Evolutionary conservation across 2,113 vertebrate genomes (phyloP).

Genomic region (Heloderma charlesbogerti): DNA sequence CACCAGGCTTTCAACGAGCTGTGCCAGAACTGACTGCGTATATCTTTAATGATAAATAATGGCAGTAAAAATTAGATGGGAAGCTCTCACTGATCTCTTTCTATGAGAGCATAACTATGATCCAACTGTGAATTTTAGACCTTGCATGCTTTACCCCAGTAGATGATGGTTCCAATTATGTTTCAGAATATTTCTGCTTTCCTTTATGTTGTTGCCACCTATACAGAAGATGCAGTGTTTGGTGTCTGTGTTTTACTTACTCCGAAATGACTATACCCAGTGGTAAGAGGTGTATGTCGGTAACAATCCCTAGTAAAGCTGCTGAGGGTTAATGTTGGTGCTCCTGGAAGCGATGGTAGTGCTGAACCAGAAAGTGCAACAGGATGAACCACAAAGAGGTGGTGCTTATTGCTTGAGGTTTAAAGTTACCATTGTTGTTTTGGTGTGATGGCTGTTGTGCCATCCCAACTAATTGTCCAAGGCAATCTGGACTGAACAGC

Average conservation of each 20-base stretch:
- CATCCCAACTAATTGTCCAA: not conserved
- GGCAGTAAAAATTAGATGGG: fast-evolving
- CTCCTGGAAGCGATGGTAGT: not conserved
- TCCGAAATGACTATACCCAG: not conserved
- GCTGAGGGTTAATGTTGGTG: not conserved
- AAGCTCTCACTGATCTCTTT: too few relatives aligned
- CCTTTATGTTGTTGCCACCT: not conserved
- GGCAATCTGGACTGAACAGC: not conserved
- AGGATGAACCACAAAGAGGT: not conserved
- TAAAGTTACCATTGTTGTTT: not conserved
- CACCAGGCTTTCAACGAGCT: not conserved
- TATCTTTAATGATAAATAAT: not conserved
- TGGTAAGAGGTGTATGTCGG: not conserved
- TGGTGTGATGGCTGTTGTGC: not conserved
- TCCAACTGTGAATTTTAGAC: fast-evolving
- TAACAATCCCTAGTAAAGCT: not conserved
- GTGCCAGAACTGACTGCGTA: not conserved
- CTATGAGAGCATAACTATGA: fast-evolving
- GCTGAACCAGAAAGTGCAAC: not conserved
- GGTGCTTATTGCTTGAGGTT: not conserved
- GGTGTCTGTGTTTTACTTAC: not conserved
- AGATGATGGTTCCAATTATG: not conserved
- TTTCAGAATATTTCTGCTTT: not conserved
- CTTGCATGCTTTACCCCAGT: not conserved
- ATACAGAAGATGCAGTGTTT: not conserved